These are phyloP conservation scores for Byasa hedistus DNA, from an alignment of 2,888 invertebrate genomes.

Conservation along the genomic window DNA sequence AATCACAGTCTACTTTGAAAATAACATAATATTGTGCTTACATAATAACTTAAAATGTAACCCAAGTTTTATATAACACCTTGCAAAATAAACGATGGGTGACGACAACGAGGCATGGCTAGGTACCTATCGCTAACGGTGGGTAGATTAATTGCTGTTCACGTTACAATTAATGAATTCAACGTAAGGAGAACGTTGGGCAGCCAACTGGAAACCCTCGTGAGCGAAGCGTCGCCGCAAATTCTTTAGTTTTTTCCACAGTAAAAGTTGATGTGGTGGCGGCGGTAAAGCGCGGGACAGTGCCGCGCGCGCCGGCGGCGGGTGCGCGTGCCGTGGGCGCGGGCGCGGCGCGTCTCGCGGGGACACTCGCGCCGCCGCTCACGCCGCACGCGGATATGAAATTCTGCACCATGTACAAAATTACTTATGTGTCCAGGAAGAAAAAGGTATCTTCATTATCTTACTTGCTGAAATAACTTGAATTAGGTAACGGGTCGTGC, in stretches of 20 bases:
- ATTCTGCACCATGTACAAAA: conserved; percentile 73
- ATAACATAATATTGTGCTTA: too few relatives aligned
- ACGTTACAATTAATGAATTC: conserved; percentile 3
- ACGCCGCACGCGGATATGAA: conserved; percentile 51
- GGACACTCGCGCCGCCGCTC: conserved; percentile 33
- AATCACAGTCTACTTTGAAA: too few relatives aligned
- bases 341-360: conserved; percentile 15
- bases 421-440: conserved; percentile 70
- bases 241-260: conserved; percentile 56
- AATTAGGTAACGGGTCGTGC: conserved; percentile 1
- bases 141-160: not conserved
- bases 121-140: not conserved
- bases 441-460: conserved; percentile 55
- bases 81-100: too few relatives aligned
- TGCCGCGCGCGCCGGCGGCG: conserved; percentile 32
- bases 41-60: too few relatives aligned
- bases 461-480: conserved; percentile 16
- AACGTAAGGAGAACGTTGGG: conserved; percentile 30
- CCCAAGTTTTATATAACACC: too few relatives aligned
- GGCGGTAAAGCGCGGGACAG: too few relatives aligned
- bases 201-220: conserved; percentile 60
- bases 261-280: conserved; percentile 67
- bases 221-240: conserved; percentile 49
- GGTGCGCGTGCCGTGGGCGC: conserved; percentile 39
- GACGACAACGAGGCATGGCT: too few relatives aligned